Base-by-base conservation (phyloP, 2,888 invertebrate species). In the Acanthosepion pharaonis region DNA sequence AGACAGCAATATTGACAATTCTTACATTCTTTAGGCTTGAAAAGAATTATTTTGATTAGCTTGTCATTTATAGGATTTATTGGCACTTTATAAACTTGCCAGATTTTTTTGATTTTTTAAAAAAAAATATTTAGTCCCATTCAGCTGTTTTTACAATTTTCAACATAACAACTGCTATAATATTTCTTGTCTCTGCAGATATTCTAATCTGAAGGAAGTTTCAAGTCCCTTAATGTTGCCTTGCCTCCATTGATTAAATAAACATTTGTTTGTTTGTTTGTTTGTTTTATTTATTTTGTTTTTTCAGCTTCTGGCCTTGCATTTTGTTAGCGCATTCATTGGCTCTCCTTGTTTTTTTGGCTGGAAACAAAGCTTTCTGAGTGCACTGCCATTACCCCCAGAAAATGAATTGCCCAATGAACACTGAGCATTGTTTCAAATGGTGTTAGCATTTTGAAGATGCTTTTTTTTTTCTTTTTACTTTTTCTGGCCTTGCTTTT, bases 171-270 rank as follows among this genome's bases (percentile, higher is more conserved):
- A 51, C 15, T 51, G 51, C 51, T 15, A 15, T 51, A 51, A 51
- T 51, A 51, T 51, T 51, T 51, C 51, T 51, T 51, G 51, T 51
- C 51, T 51, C 51, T 51, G n/a, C 8, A 9, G 9, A 9, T 78
- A 33, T 20, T 33, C 15, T 15, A 78, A 78, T 78, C 11, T n/a
- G n/a, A 78, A 78, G 8, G n/a, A 78, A n/a, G 9, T 78, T n/a
- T 78, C 78, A n/a, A 78, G 78, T 78, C 78, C 78, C 1, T 78
- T n/a, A n/a, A 78, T 78, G n/a, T 78, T 78, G n/a, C 15, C 78
- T 78, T 78, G 78, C 78, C 78, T 78, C 78, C 78, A 78, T 78
- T 78, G n/a, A 78, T 15, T n/a, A 78, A 78, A 78, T 78, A n/a
- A 78, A 78, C 15, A 11, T 78, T 78, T 78, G 11, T 78, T 78